These are phyloP conservation scores for Cosmia trapezina DNA, from an alignment of 2,888 invertebrate genomes.

Conservation along the genomic window DNA sequence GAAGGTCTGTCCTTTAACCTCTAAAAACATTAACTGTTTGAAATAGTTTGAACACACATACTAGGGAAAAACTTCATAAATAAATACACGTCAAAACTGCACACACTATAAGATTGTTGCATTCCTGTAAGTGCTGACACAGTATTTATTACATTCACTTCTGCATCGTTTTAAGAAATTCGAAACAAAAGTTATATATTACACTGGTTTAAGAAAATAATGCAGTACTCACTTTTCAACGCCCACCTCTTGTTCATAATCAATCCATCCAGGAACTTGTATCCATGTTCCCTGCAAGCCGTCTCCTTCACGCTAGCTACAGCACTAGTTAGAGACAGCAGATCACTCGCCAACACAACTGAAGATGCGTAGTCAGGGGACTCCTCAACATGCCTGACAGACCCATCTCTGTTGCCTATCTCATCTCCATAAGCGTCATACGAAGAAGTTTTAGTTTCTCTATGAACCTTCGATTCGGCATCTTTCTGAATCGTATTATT, in stretches of 20 bases:
- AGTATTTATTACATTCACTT: not conserved
- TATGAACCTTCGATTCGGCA: constrained; percentile 42
- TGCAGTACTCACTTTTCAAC: constrained; percentile 86
- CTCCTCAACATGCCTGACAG: constrained; percentile 79
- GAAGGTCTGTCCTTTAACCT: constrained; percentile 46
- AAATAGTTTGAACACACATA: not conserved
- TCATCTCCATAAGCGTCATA: constrained; percentile 71
- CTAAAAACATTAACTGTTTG: not conserved
- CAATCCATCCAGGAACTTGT: constrained; percentile 86
- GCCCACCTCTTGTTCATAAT: constrained; percentile 89
- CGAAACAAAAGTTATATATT: not conserved
- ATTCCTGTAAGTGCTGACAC: constrained; percentile 20
- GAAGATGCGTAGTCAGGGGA: constrained; percentile 88
- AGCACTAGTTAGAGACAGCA: constrained; percentile 86
- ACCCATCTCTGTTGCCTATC: constrained; percentile 68
- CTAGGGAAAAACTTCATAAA: not conserved
- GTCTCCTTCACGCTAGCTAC: constrained; percentile 85
- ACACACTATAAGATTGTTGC: not conserved
- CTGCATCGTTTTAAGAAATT: not conserved
- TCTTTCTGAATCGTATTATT: constrained; percentile 54
- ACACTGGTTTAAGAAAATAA: not conserved
- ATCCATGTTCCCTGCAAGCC: constrained; percentile 87
- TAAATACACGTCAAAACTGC: not conserved
- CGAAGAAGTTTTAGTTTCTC: constrained; percentile 70
- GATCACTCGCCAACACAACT: constrained; percentile 86